Percentiles rank a stretch among this genome's conserved stretches.
Evolutionary conservation across 2,113 vertebrate genomes (phyloP).

Genomic region (Gymnarchus niloticus): DNA sequence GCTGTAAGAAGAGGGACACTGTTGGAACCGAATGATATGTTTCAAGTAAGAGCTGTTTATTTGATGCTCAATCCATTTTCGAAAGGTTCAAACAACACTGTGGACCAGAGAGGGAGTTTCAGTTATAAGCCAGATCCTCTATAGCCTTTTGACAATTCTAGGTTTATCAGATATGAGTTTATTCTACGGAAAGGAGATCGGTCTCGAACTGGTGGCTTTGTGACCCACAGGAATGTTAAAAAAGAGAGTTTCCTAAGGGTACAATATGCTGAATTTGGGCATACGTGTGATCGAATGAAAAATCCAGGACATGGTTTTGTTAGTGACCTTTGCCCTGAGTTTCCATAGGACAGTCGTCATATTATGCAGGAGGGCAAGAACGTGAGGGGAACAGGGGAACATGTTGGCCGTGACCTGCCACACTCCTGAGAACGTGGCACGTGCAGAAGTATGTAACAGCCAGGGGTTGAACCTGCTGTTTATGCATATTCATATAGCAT

Average conservation of each 20-base stretch:
- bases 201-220: background rate
- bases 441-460: background rate
- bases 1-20: background rate
- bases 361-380: background rate
- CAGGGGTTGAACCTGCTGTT: background rate
- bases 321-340: no score
- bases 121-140: background rate
- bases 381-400: background rate
- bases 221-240: background rate
- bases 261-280: background rate
- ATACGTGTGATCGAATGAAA: background rate
- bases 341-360: background rate
- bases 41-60: background rate
- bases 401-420: background rate
- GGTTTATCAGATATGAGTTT: background rate
- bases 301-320: no score
- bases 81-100: background rate
- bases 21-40: background rate
- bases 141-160: background rate
- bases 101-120: background rate
- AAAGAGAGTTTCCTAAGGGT: background rate
- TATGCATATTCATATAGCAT: slow-evolving; percentile 1
- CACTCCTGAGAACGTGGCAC: background rate
- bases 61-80: background rate
- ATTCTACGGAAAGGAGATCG: background rate